phyloP scores from a whole-genome alignment of 1,140 invertebrate species.

The Prorops nasuta region DNA sequence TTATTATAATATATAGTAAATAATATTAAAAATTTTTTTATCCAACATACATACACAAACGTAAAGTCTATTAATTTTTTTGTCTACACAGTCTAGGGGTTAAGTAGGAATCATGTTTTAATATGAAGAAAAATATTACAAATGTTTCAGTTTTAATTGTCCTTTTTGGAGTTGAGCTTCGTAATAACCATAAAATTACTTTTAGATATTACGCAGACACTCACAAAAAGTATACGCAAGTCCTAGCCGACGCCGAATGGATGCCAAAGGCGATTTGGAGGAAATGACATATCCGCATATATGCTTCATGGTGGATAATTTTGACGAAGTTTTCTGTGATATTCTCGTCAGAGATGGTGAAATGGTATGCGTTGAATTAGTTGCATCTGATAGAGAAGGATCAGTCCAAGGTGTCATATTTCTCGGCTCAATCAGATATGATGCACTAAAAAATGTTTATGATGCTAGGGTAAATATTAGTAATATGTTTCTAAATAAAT shows the following conservation, averaged over 20 bases:
- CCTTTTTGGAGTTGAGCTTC: too few relatives aligned
- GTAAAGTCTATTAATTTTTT: too few relatives aligned
- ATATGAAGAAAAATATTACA: too few relatives aligned
- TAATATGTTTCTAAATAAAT: not conserved
- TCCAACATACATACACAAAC: too few relatives aligned
- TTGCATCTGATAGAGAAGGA: slow-evolving; percentile 83
- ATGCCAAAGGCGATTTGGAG: slow-evolving; percentile 96
- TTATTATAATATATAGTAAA: too few relatives aligned
- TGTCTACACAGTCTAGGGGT: too few relatives aligned
- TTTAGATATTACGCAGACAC: slow-evolving; percentile 79
- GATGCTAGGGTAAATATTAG: slow-evolving; percentile 78
- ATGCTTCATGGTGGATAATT: slow-evolving; percentile 99
- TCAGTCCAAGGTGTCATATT: slow-evolving; percentile 90
- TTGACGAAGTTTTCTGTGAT: slow-evolving; percentile 98
- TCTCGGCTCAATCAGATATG: slow-evolving; percentile 94
- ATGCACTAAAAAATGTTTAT: slow-evolving; percentile 94
- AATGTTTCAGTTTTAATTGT: too few relatives aligned
- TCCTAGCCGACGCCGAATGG: slow-evolving; percentile 93
- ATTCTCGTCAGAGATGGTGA: slow-evolving; percentile 95
- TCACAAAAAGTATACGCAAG: slow-evolving; percentile 96
- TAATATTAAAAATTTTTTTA: too few relatives aligned
- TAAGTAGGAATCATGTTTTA: too few relatives aligned
- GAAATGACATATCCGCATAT: slow-evolving; percentile 99
- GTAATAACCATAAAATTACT: too few relatives aligned
- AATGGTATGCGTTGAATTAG: slow-evolving; percentile 97